Evolutionary conservation across 1,140 invertebrate genomes (phyloP).

Genomic region (Arion vulgaris): DNA sequence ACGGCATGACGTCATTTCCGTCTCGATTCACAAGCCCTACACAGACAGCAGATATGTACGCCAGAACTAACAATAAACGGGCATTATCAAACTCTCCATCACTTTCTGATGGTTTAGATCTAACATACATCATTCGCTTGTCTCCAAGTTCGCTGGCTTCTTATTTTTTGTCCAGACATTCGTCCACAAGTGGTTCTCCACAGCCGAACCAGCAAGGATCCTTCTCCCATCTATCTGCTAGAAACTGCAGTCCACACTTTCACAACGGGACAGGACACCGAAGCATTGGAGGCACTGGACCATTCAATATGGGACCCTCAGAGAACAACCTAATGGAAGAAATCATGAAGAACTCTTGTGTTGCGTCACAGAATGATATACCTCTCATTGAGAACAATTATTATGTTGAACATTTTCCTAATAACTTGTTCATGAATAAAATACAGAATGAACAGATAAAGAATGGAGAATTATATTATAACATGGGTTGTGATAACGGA

Average conservation of each 20-base stretch:
- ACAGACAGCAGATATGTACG: conserved; percentile 62
- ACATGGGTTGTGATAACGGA: neutral
- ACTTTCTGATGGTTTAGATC: conserved; percentile 88
- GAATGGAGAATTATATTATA: neutral
- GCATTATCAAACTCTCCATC: conserved; percentile 95
- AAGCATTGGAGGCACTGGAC: conserved; percentile 51
- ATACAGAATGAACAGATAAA: neutral
- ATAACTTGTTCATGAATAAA: neutral
- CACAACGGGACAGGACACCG: conserved; percentile 49
- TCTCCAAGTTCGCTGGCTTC: conserved; percentile 95
- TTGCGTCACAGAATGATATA: conserved; percentile 62
- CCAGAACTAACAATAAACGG: conserved; percentile 77
- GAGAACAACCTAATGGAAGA: conserved; percentile 60
- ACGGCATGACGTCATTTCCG: conserved; percentile 59
- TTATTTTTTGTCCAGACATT: conserved; percentile 86
- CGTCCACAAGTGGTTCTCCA: conserved; percentile 57
- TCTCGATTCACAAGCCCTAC: conserved; percentile 64
- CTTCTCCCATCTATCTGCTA: conserved; percentile 93
- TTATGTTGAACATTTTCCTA: neutral
- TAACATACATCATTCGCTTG: conserved; percentile 88
- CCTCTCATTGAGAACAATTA: conserved; percentile 60
- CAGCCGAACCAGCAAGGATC: conserved; percentile 76
- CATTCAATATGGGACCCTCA: conserved; percentile 54
- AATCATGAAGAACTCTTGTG: conserved; percentile 63
- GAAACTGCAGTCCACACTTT: conserved; percentile 72